These are phyloP conservation scores for Drosophila mayaguana DNA, from an alignment of 2,888 invertebrate species.

Conservation along the genomic window DNA sequence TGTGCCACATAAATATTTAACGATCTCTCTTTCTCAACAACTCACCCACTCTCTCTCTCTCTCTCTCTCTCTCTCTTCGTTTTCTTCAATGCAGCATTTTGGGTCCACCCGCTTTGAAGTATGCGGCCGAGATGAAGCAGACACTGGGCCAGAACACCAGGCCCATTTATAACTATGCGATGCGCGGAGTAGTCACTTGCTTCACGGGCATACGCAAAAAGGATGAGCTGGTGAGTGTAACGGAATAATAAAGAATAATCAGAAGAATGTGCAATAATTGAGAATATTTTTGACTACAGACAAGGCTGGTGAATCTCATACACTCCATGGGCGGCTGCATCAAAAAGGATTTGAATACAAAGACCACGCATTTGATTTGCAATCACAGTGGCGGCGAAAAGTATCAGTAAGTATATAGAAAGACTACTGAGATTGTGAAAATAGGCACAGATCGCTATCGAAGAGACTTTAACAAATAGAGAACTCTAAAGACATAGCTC, in stretches of 20 bases:
- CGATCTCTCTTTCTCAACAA: slow-evolving; percentile 23
- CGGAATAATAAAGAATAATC: not conserved
- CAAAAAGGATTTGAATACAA: slow-evolving; percentile 94
- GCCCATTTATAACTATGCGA: slow-evolving; percentile 94
- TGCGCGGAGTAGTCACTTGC: slow-evolving; percentile 95
- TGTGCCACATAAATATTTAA: slow-evolving; percentile 81
- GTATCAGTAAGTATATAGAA: slow-evolving; percentile 88
- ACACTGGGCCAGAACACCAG: slow-evolving; percentile 90
- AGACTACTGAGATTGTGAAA: no score
- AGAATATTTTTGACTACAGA: slow-evolving; percentile 86
- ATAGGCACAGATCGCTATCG: no score
- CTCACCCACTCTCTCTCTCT: not conserved
- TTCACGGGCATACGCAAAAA: slow-evolving; percentile 96
- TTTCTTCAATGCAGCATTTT: slow-evolving; percentile 88
- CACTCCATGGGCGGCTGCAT: slow-evolving; percentile 99
- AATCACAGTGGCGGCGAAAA: slow-evolving; percentile 95
- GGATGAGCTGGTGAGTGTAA: slow-evolving; percentile 91
- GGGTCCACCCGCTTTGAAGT: slow-evolving; percentile 92
- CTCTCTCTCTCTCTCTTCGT: slow-evolving; percentile 1
- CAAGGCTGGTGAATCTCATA: slow-evolving; percentile 93
- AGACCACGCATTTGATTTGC: slow-evolving; percentile 97
- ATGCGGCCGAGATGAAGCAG: slow-evolving; percentile 90
- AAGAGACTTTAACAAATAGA: no score
- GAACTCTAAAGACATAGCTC: not conserved
- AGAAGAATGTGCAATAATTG: not conserved